A percentile compares a stretch with the other conserved stretches of the same genome.
Evolutionary conservation across 2,113 vertebrate species (phyloP).

Genomic region (Arizona elegans): DNA sequence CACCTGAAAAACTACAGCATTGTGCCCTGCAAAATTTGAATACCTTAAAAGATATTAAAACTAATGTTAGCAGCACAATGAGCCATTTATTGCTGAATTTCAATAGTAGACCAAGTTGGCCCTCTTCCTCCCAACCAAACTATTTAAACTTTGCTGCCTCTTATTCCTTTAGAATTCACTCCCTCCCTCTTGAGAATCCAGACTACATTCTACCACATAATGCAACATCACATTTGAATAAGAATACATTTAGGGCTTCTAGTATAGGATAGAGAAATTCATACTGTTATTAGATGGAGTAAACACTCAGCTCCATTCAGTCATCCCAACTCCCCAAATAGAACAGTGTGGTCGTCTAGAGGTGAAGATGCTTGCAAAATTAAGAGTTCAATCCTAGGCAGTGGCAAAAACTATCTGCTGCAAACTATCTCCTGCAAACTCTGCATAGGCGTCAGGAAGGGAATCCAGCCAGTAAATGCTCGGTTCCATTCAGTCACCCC

Average conservation of each 20-base stretch:
- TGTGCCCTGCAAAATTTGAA: not conserved
- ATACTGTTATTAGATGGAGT: not conserved
- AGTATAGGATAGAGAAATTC: not conserved
- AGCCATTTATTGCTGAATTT: not conserved
- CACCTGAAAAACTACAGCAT: not conserved
- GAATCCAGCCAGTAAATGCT: no score
- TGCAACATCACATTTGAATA: not conserved
- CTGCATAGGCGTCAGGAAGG: no score
- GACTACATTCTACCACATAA: not conserved
- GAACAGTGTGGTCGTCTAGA: no score
- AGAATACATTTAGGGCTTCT: not conserved
- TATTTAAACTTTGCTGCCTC: not conserved
- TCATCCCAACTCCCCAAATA: no score
- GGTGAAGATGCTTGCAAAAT: no score
- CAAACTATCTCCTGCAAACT: no score
- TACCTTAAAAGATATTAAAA: not conserved
- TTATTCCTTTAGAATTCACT: not conserved
- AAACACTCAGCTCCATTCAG: not conserved
- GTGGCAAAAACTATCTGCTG: no score
- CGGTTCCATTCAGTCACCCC: no score
- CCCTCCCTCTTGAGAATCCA: not conserved
- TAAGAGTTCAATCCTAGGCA: no score
- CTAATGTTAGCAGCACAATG: not conserved
- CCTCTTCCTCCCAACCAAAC: not conserved
- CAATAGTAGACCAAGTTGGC: not conserved